Evolutionary conservation across 2,797 vertebrate genomes (phyloP).

Genomic region (Leptodactylus fallax): DNA sequence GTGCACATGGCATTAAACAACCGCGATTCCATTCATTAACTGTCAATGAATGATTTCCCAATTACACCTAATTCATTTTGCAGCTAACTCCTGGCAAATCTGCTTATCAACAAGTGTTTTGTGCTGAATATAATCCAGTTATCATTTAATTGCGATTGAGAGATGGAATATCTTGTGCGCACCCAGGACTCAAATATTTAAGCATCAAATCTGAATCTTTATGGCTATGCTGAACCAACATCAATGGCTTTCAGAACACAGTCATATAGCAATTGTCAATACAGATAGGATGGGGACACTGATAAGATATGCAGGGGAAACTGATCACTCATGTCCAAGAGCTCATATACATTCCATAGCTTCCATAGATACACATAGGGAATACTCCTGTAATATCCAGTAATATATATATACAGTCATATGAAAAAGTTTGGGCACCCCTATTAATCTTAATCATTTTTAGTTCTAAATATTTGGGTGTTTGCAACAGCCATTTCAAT

Average conservation of each 20-base stretch:
- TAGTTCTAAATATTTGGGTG: too few relatives aligned
- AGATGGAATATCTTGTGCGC: neutral
- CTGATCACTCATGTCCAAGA: neutral
- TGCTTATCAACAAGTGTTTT: slow-evolving; percentile 13
- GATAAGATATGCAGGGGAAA: neutral
- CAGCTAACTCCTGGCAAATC: slow-evolving; percentile 1
- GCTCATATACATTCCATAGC: neutral
- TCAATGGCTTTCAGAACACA: too few relatives aligned
- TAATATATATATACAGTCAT: too few relatives aligned
- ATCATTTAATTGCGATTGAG: slow-evolving; percentile 33
- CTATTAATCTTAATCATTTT: too few relatives aligned
- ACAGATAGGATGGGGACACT: neutral
- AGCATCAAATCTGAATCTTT: neutral
- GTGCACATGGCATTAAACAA: neutral
- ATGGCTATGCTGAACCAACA: neutral
- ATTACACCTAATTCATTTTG: slow-evolving; percentile 13
- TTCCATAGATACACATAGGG: neutral
- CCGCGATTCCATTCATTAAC: slow-evolving; percentile 1
- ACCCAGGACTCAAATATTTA: slow-evolving; percentile 22
- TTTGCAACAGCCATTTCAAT: too few relatives aligned
- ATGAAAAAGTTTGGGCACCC: too few relatives aligned
- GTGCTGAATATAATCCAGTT: slow-evolving; percentile 9
- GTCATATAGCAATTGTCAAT: neutral
- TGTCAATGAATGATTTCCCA: slow-evolving; percentile 23
- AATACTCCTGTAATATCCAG: neutral